phyloP scores from a whole-genome alignment of 2,888 invertebrate genomes.

The Ecdyonurus torrentis region DNA sequence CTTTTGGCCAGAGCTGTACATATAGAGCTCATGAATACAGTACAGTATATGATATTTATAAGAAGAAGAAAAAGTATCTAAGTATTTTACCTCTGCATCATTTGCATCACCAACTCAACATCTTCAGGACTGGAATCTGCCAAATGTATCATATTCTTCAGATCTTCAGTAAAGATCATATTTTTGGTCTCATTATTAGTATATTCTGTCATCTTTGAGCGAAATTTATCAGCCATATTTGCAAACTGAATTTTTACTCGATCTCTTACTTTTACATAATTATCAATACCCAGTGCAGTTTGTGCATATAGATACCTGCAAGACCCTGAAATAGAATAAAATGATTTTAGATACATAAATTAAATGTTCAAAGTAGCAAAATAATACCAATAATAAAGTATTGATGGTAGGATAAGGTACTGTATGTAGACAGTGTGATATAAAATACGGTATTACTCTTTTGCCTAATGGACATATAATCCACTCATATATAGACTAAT shows the following conservation, averaged over 20 bases:
- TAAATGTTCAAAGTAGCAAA: too few relatives aligned
- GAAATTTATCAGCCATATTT: constrained; percentile 46
- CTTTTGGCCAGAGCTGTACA: too few relatives aligned
- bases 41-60: too few relatives aligned
- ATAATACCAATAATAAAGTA: too few relatives aligned
- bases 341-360: too few relatives aligned
- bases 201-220: constrained; percentile 49
- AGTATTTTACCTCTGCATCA: constrained; percentile 45
- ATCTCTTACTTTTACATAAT: constrained; percentile 35
- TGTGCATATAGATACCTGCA: constrained; percentile 35
- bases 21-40: too few relatives aligned
- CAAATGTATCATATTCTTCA: constrained; percentile 64
- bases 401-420: too few relatives aligned
- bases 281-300: constrained; percentile 41
- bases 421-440: too few relatives aligned
- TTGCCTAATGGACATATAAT: too few relatives aligned
- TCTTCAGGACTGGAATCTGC: constrained; percentile 41
- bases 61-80: too few relatives aligned
- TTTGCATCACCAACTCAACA: constrained; percentile 41
- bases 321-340: constrained; percentile 15
- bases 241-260: constrained; percentile 39
- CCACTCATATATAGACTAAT: too few relatives aligned
- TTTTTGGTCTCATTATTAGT: constrained; percentile 33
- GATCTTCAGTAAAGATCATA: constrained; percentile 69
- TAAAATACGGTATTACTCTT: too few relatives aligned